phyloP scores from a whole-genome alignment of 2,113 vertebrate genomes.

The Poeciliopsis retropinna region DNA sequence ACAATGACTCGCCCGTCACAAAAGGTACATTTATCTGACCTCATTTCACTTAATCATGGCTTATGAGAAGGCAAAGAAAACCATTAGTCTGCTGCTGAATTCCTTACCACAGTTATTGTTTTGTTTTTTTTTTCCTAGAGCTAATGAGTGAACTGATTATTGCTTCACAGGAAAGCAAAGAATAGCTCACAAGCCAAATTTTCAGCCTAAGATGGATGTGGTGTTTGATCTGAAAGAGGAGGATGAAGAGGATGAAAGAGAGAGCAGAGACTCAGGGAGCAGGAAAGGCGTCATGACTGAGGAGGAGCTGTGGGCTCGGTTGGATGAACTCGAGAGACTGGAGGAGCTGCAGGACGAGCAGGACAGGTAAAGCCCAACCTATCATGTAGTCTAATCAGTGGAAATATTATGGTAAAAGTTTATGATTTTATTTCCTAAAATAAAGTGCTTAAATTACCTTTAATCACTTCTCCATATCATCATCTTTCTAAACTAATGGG shows the following conservation, averaged over 20 bases:
- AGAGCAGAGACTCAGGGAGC: conserved; percentile 46
- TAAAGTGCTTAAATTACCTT: too few relatives aligned
- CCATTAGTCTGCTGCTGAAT: neutral
- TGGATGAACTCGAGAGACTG: conserved; percentile 90
- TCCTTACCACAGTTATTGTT: neutral
- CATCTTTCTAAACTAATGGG: too few relatives aligned
- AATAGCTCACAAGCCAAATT: conserved; percentile 90
- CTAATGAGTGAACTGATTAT: neutral
- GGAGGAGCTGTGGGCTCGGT: conserved; percentile 88
- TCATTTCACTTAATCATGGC: conserved; percentile 5
- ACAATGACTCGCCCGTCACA: conserved; percentile 68
- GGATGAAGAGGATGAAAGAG: conserved; percentile 65
- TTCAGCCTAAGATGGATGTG: conserved; percentile 87
- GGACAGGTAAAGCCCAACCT: conserved; percentile 76
- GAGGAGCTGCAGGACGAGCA: conserved; percentile 88
- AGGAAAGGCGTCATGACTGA: conserved; percentile 77
- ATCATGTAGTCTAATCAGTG: too few relatives aligned
- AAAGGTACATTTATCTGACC: conserved; percentile 79
- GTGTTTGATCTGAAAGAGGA: conserved; percentile 72
- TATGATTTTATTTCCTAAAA: too few relatives aligned
- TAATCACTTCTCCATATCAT: too few relatives aligned
- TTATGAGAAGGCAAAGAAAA: neutral
- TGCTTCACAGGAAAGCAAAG: conserved; percentile 84
- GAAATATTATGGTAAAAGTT: too few relatives aligned
- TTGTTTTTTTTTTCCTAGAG: neutral